phyloP scores from a whole-genome alignment of 1,140 invertebrate genomes.

The Ganaspis sp. region DNA sequence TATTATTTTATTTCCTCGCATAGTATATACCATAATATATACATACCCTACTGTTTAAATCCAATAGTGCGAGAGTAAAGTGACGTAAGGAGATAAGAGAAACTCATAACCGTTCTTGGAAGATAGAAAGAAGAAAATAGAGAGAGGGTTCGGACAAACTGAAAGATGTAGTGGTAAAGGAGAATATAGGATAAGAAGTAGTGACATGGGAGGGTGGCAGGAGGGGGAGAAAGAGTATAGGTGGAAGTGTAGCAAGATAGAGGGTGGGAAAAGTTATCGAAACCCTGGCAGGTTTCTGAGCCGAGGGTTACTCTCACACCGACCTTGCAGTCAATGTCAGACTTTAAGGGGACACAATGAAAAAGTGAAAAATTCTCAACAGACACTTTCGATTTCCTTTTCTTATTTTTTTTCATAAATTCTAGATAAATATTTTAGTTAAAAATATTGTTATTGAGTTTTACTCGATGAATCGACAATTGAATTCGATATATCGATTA shows the following conservation, averaged over 20 bases:
- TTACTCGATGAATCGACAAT: neutral
- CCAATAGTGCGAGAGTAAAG: neutral
- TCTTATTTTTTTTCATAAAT: neutral
- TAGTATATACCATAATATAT: neutral
- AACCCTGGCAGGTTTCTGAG: constrained; percentile 1
- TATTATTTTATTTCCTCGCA: neutral
- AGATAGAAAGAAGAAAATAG: neutral
- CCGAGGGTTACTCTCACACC: neutral
- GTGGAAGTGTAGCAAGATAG: neutral
- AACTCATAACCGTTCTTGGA: neutral
- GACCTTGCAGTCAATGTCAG: constrained; percentile 5
- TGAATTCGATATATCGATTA: no score
- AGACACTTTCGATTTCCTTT: neutral
- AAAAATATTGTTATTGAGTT: neutral
- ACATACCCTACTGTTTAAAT: neutral
- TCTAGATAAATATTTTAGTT: no score
- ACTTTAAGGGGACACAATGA: neutral
- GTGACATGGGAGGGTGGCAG: neutral
- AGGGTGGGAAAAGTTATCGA: neutral
- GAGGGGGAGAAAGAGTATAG: neutral
- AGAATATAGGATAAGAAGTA: neutral
- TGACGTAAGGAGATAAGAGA: neutral
- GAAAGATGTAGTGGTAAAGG: neutral
- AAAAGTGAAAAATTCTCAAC: neutral
- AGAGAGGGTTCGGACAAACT: neutral